Evolutionary conservation across 2,113 vertebrate genomes (phyloP).

Genomic region (Poicephalus gulielmi): DNA sequence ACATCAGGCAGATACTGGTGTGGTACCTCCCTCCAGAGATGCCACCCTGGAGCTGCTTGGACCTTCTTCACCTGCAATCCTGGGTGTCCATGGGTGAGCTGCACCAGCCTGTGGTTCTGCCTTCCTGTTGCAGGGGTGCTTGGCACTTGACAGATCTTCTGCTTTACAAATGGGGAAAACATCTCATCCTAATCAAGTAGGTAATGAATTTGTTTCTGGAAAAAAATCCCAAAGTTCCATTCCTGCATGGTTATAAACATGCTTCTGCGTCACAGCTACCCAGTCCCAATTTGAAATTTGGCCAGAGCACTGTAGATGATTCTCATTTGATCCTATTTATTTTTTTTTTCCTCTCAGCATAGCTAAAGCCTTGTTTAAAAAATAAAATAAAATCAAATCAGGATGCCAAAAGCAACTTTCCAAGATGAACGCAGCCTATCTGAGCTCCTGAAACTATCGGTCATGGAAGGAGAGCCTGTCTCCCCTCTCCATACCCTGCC

Average conservation of each 20-base stretch:
- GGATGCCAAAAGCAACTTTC: conserved; percentile 23
- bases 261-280: conserved; percentile 41
- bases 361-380: neutral
- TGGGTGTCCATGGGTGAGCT: neutral
- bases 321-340: neutral
- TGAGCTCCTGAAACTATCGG: neutral
- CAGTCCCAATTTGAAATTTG: conserved; percentile 6
- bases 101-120: neutral
- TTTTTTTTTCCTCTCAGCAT: neutral
- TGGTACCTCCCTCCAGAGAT: neutral
- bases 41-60: neutral
- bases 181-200: neutral
- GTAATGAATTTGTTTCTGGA: conserved; percentile 24
- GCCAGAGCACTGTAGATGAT: neutral
- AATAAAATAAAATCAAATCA: neutral
- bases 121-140: neutral
- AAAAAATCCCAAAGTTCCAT: neutral
- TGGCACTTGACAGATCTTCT: neutral
- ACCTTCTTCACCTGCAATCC: neutral
- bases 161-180: neutral
- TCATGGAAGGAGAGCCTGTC: neutral
- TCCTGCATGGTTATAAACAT: neutral
- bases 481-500: neutral
- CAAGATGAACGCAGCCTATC: neutral
- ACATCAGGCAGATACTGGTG: neutral